A percentile compares a stretch with the other conserved stretches of the same genome.
These are phyloP conservation scores for Eulithis testata DNA, from an alignment of 2,888 invertebrate genomes.

Conservation along the genomic window DNA sequence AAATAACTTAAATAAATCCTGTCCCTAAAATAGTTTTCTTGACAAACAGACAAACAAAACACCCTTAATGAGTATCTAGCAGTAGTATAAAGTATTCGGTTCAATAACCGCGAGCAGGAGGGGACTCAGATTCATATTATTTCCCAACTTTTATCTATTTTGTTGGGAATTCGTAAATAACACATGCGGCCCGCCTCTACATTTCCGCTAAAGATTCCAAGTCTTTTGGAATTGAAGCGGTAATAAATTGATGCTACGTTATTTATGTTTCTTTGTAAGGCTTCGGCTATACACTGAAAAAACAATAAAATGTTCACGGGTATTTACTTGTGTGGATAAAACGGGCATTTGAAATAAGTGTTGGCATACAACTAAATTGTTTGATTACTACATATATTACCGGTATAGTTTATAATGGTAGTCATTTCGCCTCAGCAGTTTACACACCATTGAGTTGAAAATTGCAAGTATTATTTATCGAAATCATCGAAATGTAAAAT, in stretches of 20 bases:
- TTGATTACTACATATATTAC: neutral
- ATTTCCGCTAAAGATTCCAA: slow-evolving; percentile 17
- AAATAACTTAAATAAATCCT: too few species aligned
- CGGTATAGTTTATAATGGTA: neutral
- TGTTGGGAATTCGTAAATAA: slow-evolving; percentile 54
- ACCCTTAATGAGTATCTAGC: neutral
- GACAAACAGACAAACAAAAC: neutral
- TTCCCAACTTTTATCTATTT: slow-evolving; percentile 53
- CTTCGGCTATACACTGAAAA: neutral
- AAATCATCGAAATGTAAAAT: neutral
- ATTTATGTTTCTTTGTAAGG: neutral
- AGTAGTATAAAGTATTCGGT: slow-evolving; percentile 23
- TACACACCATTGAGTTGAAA: neutral
- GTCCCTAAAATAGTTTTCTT: too few species aligned
- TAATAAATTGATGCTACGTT: slow-evolving; percentile 16
- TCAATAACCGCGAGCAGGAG: slow-evolving; percentile 41
- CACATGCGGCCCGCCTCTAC: slow-evolving; percentile 37
- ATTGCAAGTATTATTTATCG: neutral
- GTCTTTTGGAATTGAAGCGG: slow-evolving; percentile 8
- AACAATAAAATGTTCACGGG: too few species aligned
- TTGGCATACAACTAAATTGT: too few species aligned
- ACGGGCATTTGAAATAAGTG: too few species aligned
- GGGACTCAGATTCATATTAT: slow-evolving; percentile 48
- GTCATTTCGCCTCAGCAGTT: neutral
- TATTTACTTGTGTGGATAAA: too few species aligned